Evolutionary conservation across 2,888 invertebrate genomes (phyloP).

Genomic region (Glaucopsyche alexis): DNA sequence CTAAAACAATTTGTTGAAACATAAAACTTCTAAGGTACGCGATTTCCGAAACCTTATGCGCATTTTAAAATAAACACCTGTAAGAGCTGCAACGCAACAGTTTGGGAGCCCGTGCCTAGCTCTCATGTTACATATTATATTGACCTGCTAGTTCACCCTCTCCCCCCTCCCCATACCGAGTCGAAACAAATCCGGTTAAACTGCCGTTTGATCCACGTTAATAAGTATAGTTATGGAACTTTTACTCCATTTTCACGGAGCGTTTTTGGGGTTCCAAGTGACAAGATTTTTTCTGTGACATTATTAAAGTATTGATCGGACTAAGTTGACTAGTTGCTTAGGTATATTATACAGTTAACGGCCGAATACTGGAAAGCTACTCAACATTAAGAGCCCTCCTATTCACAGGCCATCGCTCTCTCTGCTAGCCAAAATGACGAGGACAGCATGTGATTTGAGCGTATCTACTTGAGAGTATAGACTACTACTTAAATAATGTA

Average conservation of each 20-base stretch:
- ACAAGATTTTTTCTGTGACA: background rate
- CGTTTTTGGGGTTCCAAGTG: background rate
- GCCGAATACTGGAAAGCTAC: too few species aligned
- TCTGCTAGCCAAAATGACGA: too few species aligned
- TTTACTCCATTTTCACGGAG: background rate
- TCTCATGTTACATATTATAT: background rate
- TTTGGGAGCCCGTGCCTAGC: background rate
- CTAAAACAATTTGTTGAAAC: background rate
- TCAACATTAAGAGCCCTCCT: too few species aligned
- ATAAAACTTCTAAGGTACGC: background rate
- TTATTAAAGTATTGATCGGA: too few species aligned
- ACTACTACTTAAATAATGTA: too few species aligned
- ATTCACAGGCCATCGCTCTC: too few species aligned
- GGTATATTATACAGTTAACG: too few species aligned
- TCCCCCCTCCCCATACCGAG: background rate
- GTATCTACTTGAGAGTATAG: too few species aligned
- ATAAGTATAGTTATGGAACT: slow-evolving; percentile 8
- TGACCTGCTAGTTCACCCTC: background rate
- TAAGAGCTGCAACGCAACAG: background rate
- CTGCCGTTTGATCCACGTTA: slow-evolving; percentile 8
- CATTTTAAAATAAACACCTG: background rate
- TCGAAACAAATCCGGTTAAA: slow-evolving; percentile 17
- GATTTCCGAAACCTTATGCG: background rate
- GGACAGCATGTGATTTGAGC: too few species aligned
- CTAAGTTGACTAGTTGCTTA: too few species aligned